Percentiles rank a stretch among this genome's conserved stretches.
These are phyloP conservation scores for Drosophila malerkotliana DNA, from an alignment of 1,140 invertebrate species.

Conservation along the genomic window DNA sequence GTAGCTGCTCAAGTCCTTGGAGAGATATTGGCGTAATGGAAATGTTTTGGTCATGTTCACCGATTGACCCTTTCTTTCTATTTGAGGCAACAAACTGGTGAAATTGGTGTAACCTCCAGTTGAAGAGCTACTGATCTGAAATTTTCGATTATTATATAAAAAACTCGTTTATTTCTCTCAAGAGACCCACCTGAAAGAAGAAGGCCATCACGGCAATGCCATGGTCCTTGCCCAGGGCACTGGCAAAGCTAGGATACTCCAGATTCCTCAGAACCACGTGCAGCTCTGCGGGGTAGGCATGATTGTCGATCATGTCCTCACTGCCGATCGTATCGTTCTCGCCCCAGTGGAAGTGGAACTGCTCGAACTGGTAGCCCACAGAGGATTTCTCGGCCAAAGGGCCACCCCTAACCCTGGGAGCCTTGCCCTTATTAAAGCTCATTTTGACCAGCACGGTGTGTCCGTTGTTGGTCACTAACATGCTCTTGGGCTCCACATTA, in stretches of 20 bases:
- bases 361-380: conserved; percentile 89
- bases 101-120: conserved; percentile 85
- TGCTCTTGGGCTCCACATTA: conserved; percentile 85
- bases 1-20: conserved; percentile 86
- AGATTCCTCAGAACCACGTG: conserved; percentile 94
- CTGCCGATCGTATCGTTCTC: conserved; percentile 91
- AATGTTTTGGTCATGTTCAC: conserved; percentile 84
- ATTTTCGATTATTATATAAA: background rate
- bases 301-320: conserved; percentile 93
- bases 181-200: conserved; percentile 89
- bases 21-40: conserved; percentile 86
- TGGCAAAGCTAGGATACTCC: conserved; percentile 86
- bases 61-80: conserved; percentile 85
- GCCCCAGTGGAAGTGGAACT: conserved; percentile 92
- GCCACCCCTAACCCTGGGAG: conserved; percentile 87
- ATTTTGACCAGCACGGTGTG: conserved; percentile 89
- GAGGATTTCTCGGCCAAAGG: conserved; percentile 85
- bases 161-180: background rate
- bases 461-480: conserved; percentile 89
- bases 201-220: conserved; percentile 93
- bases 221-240: conserved; percentile 88
- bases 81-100: conserved; percentile 85
- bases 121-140: conserved; percentile 68
- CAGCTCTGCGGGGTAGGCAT: conserved; percentile 90
- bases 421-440: conserved; percentile 83